These are phyloP conservation scores for Leptinotarsa texana DNA, from an alignment of 1,140 invertebrate genomes.

Conservation along the genomic window DNA sequence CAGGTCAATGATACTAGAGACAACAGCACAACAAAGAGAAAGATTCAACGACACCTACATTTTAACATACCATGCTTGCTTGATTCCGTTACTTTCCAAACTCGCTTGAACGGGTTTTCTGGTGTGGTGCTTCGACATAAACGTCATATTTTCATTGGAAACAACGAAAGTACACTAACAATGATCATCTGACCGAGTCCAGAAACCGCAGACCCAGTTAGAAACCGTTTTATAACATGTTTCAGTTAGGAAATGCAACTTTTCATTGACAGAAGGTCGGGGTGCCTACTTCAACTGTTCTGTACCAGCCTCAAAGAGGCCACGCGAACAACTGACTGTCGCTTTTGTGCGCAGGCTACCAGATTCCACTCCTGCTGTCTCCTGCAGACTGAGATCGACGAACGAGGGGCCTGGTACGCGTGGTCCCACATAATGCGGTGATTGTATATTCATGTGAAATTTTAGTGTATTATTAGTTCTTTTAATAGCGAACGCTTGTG, in stretches of 20 bases:
- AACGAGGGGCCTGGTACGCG: slow-evolving; percentile 1
- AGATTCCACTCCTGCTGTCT: slow-evolving; percentile 2
- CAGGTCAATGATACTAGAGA: neutral
- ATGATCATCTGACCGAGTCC: neutral
- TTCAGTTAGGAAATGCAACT: neutral
- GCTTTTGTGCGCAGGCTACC: neutral
- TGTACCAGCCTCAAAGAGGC: neutral
- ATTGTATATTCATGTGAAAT: neutral
- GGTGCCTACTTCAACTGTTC: neutral
- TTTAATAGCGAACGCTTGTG: neutral
- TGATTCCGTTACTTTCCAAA: slow-evolving; percentile 42
- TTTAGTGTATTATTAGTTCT: neutral
- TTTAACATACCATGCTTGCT: slow-evolving; percentile 50
- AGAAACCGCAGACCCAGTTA: neutral
- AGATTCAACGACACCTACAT: slow-evolving; percentile 39
- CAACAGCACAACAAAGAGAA: neutral
- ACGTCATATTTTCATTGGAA: slow-evolving; percentile 32
- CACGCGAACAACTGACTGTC: neutral
- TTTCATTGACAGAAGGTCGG: slow-evolving; percentile 2
- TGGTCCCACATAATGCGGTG: neutral
- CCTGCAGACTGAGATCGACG: neutral
- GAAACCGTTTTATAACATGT: neutral
- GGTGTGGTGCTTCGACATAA: slow-evolving; percentile 39
- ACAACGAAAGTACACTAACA: neutral
- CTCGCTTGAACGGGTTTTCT: slow-evolving; percentile 28